Percentiles rank a stretch among this genome's conserved stretches.
These are phyloP conservation scores for Sternotherus odoratus DNA, from an alignment of 2,797 vertebrate genomes.

Conservation along the genomic window DNA sequence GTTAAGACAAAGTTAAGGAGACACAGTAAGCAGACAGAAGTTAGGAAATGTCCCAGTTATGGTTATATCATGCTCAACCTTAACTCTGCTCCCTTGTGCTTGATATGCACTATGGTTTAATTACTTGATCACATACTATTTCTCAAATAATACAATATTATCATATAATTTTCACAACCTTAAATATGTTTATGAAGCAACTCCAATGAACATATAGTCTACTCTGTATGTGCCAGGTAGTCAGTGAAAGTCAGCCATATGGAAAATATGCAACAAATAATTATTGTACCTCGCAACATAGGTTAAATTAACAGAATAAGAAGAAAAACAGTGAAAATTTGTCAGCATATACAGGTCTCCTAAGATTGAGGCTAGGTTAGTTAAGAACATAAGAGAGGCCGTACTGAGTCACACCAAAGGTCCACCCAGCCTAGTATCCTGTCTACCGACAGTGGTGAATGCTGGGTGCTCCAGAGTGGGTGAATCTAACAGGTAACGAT, in stretches of 20 bases:
- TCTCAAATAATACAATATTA: not conserved
- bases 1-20: not conserved
- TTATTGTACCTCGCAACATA: not conserved
- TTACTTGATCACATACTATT: not conserved
- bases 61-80: not conserved
- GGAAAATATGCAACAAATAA: not conserved
- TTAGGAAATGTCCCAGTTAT: not conserved
- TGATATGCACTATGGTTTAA: not conserved
- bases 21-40: not conserved
- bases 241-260: not conserved
- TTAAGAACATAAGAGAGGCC: no score
- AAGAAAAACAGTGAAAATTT: not conserved
- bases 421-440: no score
- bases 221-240: not conserved
- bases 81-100: not conserved
- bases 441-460: no score
- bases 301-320: not conserved
- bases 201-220: not conserved
- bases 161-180: not conserved
- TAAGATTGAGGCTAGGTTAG: not conserved
- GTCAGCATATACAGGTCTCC: not conserved
- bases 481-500: no score
- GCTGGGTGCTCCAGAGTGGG: no score
- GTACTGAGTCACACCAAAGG: no score
- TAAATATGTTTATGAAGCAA: not conserved